Conservation (phyloP, 2,797 vertebrate genomes). For the Brachyalestes nurse region DNA sequence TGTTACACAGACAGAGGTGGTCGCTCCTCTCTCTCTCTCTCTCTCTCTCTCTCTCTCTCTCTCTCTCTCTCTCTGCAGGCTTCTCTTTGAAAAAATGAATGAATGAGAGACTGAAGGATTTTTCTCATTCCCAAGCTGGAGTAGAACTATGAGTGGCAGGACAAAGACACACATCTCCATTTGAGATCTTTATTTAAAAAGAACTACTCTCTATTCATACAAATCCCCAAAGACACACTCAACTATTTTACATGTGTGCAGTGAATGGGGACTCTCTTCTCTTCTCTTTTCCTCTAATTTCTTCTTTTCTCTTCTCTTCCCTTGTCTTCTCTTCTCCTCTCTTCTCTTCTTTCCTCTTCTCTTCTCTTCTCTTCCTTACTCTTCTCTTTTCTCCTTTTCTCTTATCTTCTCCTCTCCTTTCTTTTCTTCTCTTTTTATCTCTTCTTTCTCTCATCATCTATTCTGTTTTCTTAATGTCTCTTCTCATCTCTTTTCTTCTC, state of each 20-base stretch:
- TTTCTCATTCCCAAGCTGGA: not conserved
- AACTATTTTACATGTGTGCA: no score
- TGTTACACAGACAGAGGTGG: not conserved
- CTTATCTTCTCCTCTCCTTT: not conserved
- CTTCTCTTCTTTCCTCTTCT: not conserved
- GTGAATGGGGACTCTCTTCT: not conserved
- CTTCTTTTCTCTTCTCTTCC: not conserved
- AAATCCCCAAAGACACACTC: no score
- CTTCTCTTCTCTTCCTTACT: not conserved
- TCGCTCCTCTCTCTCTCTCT: not conserved
- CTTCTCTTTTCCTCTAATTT: not conserved
- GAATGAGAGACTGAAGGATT: not conserved
- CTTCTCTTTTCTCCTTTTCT: conserved; percentile 9
- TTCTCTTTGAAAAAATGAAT: not conserved
- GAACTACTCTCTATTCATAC: not conserved
- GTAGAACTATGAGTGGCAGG: not conserved
- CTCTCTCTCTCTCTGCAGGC: not conserved
- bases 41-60: not conserved
- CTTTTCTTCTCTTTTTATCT: not conserved
- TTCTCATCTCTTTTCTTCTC: not conserved
- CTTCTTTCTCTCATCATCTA: no score
- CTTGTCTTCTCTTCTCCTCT: not conserved
- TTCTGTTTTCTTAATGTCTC: conserved; percentile 47
- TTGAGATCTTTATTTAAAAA: not conserved
- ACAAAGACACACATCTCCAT: not conserved